These are phyloP conservation scores for Brachionus paranguensis DNA, from an alignment of 1,140 invertebrate genomes.

Conservation along the genomic window DNA sequence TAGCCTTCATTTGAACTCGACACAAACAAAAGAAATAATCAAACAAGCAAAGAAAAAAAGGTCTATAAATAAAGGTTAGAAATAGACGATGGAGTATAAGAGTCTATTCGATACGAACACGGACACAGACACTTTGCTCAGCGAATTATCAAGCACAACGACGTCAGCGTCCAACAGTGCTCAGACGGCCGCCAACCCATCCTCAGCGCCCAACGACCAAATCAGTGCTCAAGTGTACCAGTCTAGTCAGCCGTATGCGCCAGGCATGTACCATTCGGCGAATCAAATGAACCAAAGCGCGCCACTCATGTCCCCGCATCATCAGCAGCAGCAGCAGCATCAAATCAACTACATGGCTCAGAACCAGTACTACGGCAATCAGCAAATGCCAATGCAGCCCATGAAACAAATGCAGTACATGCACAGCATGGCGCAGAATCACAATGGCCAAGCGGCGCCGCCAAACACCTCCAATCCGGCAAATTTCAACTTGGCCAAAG, in stretches of 20 bases:
- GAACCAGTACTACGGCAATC: neutral
- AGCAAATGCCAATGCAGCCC: neutral
- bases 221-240: neutral
- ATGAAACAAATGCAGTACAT: neutral
- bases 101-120: conserved; percentile 37
- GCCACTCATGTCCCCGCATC: neutral
- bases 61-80: neutral
- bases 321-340: neutral
- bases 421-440: neutral
- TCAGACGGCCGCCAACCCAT: neutral
- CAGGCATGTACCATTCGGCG: neutral
- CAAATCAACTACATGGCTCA: neutral
- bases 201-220: neutral
- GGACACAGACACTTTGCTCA: conserved; percentile 37
- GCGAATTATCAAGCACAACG: neutral
- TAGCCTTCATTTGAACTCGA: neutral
- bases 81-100: conserved; percentile 18
- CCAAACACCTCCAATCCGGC: neutral
- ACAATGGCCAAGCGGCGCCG: neutral
- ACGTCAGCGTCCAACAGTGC: neutral
- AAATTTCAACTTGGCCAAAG: neutral
- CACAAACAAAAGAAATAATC: neutral
- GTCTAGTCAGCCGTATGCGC: neutral
- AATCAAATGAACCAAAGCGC: neutral
- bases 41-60: neutral